Evolutionary conservation across 2,888 invertebrate genomes (phyloP).

Genomic region (Ichneumon xanthorius): DNA sequence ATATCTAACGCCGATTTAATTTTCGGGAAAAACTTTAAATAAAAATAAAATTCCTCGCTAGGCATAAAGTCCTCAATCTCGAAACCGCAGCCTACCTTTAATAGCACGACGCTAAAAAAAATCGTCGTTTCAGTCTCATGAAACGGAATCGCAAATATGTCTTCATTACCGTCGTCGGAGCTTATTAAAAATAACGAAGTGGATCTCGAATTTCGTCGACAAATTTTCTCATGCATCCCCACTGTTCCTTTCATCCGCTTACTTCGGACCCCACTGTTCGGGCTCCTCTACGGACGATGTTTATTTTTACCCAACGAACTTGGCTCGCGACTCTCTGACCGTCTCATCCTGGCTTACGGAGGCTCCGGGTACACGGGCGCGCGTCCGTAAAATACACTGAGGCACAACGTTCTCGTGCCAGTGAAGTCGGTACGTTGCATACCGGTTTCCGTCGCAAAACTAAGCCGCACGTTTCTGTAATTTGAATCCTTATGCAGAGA

Average conservation of each 20-base stretch:
- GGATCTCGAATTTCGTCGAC: not conserved
- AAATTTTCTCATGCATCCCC: not conserved
- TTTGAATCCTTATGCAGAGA: constrained; percentile 42
- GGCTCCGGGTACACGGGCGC: not conserved
- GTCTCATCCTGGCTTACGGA: constrained; percentile 1
- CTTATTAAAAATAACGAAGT: not conserved
- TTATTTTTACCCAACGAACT: constrained; percentile 31
- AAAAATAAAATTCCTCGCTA: not conserved
- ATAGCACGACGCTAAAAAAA: not conserved
- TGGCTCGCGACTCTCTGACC: constrained; percentile 16
- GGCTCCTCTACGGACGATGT: constrained; percentile 14
- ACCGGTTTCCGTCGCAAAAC: constrained; percentile 23
- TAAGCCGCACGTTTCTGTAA: constrained; percentile 52
- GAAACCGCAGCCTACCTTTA: too few relatives aligned
- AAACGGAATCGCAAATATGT: not conserved
- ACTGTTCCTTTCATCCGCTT: not conserved
- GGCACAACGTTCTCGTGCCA: not conserved
- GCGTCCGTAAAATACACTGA: not conserved
- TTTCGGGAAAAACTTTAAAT: not conserved
- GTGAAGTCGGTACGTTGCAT: constrained; percentile 32
- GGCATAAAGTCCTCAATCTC: not conserved
- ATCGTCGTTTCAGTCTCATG: not conserved
- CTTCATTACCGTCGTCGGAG: not conserved
- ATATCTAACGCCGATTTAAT: not conserved
- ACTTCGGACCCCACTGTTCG: not conserved